Evolutionary conservation across 1,140 invertebrate genomes (phyloP), one percentile per base, ranked within the genome.

Genomic region (Sycophila sp.): DNA sequence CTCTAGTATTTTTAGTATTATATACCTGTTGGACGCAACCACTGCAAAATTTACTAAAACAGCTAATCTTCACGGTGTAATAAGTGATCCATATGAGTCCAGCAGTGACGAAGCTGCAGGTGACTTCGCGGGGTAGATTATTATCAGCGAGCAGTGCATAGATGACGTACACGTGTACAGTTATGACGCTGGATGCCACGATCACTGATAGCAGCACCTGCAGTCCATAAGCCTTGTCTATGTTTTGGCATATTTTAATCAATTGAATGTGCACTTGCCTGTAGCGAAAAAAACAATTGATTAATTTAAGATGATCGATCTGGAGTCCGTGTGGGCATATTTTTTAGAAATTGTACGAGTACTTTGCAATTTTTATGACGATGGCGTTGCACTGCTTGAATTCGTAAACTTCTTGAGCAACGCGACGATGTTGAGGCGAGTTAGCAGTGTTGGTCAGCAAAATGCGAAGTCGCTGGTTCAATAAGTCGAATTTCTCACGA

Each of bases 21-120:
- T 42, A 24, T 66, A 73, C 78, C 71, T 78, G 71, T 15, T 19
- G 13, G 45, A 19, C 73, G 0, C 72, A 60, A 22, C 36, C 63
- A 7, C 55, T 68, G 34, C 77, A 78, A 22, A 49, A 34, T 22
- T 73, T 51, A 51, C 71, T 77, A 19, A 75, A 30, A 4, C 55
- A 1, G 2, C 71, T 40, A 10, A 80, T 53, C 22, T 73, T 73
- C 1, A 49, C 47, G 1, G 24, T 19, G 4, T 73, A 73, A 24
- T 74, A 36, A 1, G 73, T 1, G 28, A 60, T 76, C 15, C 60
- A 60, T 6, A 28, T 0, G 8, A 53, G 0, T 5, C 62, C 40
- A 8, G 64, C 24, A 73, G 26, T n/a, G 10, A 67, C 19, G 3
- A 4, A n/a, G 24, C 6, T 38, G 0, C 1, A 34, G 4, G 34